A percentile compares a stretch with the other conserved stretches of the same genome.
phyloP scores from a whole-genome alignment of 1,140 invertebrate species.

The Trichonephila inaurata region DNA sequence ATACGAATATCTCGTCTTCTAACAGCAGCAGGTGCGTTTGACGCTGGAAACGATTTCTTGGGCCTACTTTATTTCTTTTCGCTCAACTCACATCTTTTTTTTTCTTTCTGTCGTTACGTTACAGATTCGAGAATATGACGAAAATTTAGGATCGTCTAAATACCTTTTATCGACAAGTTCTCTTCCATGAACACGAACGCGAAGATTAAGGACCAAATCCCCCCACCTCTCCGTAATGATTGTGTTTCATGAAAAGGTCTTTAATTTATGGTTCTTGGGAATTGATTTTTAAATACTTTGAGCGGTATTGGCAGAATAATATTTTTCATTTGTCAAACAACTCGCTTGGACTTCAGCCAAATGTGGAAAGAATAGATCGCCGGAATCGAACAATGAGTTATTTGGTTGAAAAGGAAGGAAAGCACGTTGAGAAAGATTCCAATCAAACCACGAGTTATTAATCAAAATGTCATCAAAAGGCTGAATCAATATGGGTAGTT shows the following conservation, averaged over 20 bases:
- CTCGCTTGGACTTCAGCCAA: slow-evolving; percentile 44
- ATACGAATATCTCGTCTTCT: slow-evolving; percentile 73
- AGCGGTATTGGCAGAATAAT: slow-evolving; percentile 69
- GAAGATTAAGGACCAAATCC: slow-evolving; percentile 68
- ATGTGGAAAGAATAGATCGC: background rate
- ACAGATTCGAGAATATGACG: slow-evolving; percentile 47
- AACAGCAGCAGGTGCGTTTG: slow-evolving; percentile 65
- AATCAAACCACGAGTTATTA: slow-evolving; percentile 36
- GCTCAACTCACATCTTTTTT: background rate
- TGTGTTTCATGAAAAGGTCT: slow-evolving; percentile 47
- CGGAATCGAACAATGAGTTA: slow-evolving; percentile 44
- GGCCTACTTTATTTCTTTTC: slow-evolving; percentile 42
- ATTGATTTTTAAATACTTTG: slow-evolving; percentile 76
- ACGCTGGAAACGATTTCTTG: slow-evolving; percentile 62
- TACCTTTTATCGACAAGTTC: slow-evolving; percentile 74
- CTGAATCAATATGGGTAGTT: background rate
- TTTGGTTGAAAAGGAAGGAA: background rate
- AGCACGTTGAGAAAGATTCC: slow-evolving; percentile 7
- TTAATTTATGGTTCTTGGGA: slow-evolving; percentile 65
- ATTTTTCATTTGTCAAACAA: slow-evolving; percentile 70
- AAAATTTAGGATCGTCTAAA: slow-evolving; percentile 72
- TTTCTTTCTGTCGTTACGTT: background rate
- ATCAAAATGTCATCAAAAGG: slow-evolving; percentile 7
- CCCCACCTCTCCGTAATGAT: slow-evolving; percentile 48
- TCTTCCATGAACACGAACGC: background rate